Percentiles rank a stretch among this genome's conserved stretches.
These are phyloP conservation scores for Conops quadrifasciatus DNA, from an alignment of 2,888 invertebrate genomes.

Conservation along the genomic window DNA sequence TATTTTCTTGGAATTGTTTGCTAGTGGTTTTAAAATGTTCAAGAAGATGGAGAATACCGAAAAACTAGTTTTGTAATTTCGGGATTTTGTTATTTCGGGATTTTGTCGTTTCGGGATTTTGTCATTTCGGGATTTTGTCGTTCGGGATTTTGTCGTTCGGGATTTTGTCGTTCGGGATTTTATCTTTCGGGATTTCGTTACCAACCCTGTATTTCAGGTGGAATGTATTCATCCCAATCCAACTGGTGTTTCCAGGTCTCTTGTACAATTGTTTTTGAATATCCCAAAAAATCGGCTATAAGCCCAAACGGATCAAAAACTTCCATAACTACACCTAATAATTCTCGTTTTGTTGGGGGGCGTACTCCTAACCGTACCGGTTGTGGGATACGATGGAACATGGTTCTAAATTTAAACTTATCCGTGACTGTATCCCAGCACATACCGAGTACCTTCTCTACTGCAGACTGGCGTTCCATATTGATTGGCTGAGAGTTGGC, in stretches of 20 bases:
- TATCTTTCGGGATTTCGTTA: no score
- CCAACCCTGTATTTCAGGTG: constrained; percentile 4
- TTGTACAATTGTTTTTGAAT: constrained; percentile 37
- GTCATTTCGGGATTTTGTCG: no score
- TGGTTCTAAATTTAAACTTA: constrained; percentile 41
- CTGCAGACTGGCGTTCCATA: constrained; percentile 9
- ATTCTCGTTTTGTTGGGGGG: constrained; percentile 46
- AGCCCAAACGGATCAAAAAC: constrained; percentile 33
- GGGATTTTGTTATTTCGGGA: no score
- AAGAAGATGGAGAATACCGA: no score
- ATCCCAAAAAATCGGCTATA: constrained; percentile 43
- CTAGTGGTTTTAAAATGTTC: no score
- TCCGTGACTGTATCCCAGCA: constrained; percentile 43
- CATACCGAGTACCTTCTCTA: constrained; percentile 43
- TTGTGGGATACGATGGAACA: constrained; percentile 34
- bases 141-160: no score
- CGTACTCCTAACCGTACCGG: constrained; percentile 38
- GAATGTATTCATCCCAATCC: constrained; percentile 40
- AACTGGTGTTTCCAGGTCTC: constrained; percentile 34
- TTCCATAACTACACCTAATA: constrained; percentile 48
- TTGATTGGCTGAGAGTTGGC: constrained; percentile 38
- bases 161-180: no score
- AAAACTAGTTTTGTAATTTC: no score
- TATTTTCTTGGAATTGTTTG: no score
- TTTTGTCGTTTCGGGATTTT: no score